Evolutionary conservation across 2,888 invertebrate genomes (phyloP), one percentile per base, ranked within the genome.

Genomic region (Hypomecis atomaria): DNA sequence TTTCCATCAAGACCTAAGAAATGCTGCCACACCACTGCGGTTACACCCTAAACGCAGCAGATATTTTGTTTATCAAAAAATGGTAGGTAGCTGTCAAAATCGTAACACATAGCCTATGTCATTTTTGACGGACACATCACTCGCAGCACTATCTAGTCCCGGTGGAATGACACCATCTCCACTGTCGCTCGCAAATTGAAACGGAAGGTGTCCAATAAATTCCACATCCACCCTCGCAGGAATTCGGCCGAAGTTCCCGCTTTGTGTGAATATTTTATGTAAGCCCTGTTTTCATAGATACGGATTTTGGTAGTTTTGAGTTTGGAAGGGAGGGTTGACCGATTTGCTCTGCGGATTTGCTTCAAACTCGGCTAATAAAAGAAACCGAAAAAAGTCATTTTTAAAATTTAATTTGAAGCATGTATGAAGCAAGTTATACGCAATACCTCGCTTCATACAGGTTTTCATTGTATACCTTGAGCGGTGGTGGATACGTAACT

Each of bases 181-280:
- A 76, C 79, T 59, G 75, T 75, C 76, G 74, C 77, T 81, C 78
- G 79, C 87, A 89, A 89, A 90, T 89, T 89, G 89, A 89, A 90
- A 88, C 88, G 83, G 84, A 88, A 89, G 88, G 87, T 88, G 87
- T 84, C 85, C 80, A 84, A 88, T 88, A 89, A 89, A 90, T 87
- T 88, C 78, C 78, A 69, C 81, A 77, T 80, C 76, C 76, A 73
- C 79, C 78, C 84, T 79, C 78, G 67, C 72, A 74, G 83, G 86
- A 83, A 87, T 88, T 84, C 74, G 74, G 78, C 61, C 65, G 77
- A 81, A 83, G 79, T 83, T 83, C 73, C 74, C 73, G 73, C 79
- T 78, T 78, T 79, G 78, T 78, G 80, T 87, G 84, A 88, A 88
- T 89, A 84, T 88, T 89, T 86, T 84, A 87, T 83, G 76, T 73